phyloP scores from a whole-genome alignment of 2,113 vertebrate species.

The Microcebus ravelobensis region DNA sequence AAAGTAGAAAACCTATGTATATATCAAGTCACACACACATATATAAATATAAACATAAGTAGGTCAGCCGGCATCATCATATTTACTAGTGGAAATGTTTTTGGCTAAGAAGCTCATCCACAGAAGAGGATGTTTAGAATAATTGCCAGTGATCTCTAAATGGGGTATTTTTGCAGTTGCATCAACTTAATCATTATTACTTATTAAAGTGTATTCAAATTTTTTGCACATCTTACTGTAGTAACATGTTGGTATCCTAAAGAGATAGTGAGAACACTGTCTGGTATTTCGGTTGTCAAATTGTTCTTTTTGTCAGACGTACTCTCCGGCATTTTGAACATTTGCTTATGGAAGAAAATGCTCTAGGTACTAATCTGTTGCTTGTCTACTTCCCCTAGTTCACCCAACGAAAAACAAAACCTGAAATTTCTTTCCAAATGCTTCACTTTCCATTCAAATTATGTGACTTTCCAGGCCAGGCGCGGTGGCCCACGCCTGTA shows the following conservation, averaged over 20 bases:
- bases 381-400: background rate
- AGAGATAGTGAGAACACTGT: background rate
- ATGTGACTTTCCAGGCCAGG: background rate
- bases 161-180: background rate
- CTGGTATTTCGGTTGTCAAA: background rate
- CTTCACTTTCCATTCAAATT: background rate
- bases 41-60: constrained; percentile 55
- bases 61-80: constrained; percentile 23
- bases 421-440: constrained; percentile 16
- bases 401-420: background rate
- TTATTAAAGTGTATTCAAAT: background rate
- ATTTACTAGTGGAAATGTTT: constrained; percentile 54
- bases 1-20: constrained; percentile 53
- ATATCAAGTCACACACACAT: background rate
- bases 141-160: constrained; percentile 22
- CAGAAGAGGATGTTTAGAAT: background rate
- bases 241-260: background rate
- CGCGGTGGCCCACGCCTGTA: too few relatives aligned
- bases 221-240: background rate
- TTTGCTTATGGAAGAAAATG: background rate
- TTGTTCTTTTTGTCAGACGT: background rate
- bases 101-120: constrained; percentile 41
- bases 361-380: background rate
- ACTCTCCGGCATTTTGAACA: background rate
- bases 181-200: background rate